Percentiles rank a stretch among this genome's conserved stretches.
phyloP scores from a whole-genome alignment of 1,140 invertebrate species.

The Zaprionus nigranus region DNA sequence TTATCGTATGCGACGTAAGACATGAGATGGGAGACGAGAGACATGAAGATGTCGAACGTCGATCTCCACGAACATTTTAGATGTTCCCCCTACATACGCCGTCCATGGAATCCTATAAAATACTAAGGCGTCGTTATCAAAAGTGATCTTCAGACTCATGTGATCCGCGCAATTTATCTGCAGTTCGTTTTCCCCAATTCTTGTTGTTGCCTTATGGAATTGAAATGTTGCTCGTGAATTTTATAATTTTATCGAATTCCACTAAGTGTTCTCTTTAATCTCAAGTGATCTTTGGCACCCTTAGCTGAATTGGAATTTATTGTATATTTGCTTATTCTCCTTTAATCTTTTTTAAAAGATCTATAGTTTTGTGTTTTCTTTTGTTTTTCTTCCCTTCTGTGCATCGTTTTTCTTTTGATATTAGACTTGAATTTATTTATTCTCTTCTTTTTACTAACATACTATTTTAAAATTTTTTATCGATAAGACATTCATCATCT shows the following conservation, averaged over 20 bases:
- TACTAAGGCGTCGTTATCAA: neutral
- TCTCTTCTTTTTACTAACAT: neutral
- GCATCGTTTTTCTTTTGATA: neutral
- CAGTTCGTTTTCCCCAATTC: neutral
- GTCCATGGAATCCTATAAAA: conserved; percentile 4
- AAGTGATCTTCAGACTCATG: conserved; percentile 3
- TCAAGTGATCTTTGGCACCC: conserved; percentile 4
- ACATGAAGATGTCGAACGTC: neutral
- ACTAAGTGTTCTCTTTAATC: conserved; percentile 4
- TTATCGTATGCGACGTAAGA: neutral
- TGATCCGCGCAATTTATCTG: conserved; percentile 4
- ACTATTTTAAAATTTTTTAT: neutral
- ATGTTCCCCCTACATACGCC: neutral
- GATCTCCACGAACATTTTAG: neutral
- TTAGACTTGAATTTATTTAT: neutral
- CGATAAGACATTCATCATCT: neutral
- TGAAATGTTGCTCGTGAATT: neutral
- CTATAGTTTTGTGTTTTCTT: neutral
- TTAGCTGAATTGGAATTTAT: neutral
- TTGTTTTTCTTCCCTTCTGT: neutral
- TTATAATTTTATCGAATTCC: conserved; percentile 6
- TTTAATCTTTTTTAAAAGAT: conserved; percentile 4
- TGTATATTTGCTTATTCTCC: neutral
- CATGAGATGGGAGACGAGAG: neutral
- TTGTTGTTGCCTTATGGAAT: neutral